These are phyloP conservation scores for Amphiprion clarkii DNA, from an alignment of 2,797 vertebrate genomes.

Conservation along the genomic window DNA sequence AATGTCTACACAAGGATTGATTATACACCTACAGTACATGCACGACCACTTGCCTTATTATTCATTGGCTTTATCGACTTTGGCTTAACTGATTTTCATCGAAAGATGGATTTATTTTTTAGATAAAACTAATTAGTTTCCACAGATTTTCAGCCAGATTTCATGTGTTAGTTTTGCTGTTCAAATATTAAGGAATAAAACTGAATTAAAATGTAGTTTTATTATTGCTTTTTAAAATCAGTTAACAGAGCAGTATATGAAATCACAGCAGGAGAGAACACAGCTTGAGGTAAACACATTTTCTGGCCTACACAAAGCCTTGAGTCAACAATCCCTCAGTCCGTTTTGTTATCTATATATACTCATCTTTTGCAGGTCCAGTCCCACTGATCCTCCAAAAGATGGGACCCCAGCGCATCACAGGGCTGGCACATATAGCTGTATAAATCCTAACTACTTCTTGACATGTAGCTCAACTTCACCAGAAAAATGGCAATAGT, in stretches of 20 bases:
- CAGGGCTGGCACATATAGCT: too few relatives aligned
- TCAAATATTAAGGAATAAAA: background rate
- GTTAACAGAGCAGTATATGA: background rate
- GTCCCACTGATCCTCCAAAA: too few relatives aligned
- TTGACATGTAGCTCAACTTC: too few relatives aligned
- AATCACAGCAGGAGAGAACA: background rate
- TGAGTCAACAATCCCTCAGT: background rate
- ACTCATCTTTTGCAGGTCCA: too few relatives aligned
- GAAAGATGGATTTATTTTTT: background rate
- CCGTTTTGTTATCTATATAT: too few relatives aligned
- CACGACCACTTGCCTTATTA: constrained; percentile 10
- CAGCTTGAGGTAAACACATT: background rate
- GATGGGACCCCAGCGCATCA: too few relatives aligned
- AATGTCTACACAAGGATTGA: constrained; percentile 28
- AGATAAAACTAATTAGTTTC: background rate
- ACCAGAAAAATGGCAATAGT: too few relatives aligned
- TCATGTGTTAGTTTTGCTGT: background rate
- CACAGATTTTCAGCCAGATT: background rate
- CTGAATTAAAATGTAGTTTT: background rate
- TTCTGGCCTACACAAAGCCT: constrained; percentile 3
- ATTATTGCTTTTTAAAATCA: background rate
- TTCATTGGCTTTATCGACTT: constrained; percentile 40
- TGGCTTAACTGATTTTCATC: constrained; percentile 7
- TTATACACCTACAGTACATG: constrained; percentile 22
- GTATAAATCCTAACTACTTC: too few relatives aligned